phyloP scores from a whole-genome alignment of 2,888 invertebrate genomes.

The Zaprionus bogoriensis region DNA sequence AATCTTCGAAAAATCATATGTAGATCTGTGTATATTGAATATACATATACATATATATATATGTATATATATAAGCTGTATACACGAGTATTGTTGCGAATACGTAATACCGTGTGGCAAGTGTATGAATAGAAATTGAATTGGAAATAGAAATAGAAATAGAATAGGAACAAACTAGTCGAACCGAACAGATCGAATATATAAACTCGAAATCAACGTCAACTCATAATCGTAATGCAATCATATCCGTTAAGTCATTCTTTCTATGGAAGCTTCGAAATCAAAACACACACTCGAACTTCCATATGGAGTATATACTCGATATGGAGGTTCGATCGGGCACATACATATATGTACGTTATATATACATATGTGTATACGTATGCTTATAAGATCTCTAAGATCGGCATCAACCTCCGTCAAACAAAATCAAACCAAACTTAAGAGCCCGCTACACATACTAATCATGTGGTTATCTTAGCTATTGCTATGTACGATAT shows the following conservation, averaged over 20 bases:
- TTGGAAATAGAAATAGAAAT: not conserved
- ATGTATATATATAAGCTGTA: not conserved
- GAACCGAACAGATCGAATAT: not conserved
- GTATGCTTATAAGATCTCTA: no score
- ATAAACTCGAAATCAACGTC: conserved; percentile 1
- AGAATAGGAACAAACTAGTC: not conserved
- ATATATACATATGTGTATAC: no score
- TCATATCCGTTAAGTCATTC: not conserved
- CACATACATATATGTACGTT: no score
- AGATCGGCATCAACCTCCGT: no score
- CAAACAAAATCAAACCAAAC: not conserved
- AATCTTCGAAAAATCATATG: not conserved
- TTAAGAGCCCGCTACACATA: conserved; percentile 12
- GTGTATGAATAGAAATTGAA: conserved; percentile 5
- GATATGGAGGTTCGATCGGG: not conserved
- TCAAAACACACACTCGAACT: not conserved
- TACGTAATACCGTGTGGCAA: conserved; percentile 20
- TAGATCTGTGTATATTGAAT: not conserved
- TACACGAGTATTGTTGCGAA: not conserved
- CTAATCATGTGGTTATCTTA: conserved; percentile 13
- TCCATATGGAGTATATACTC: not conserved
- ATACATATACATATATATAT: not conserved
- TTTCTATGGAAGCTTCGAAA: no score
- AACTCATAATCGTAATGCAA: conserved; percentile 3
- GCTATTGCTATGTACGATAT: conserved; percentile 1